Percentiles rank a stretch among this genome's conserved stretches.
These are phyloP conservation scores for Cuculus canorus DNA, from an alignment of 2,797 vertebrate species.

Conservation along the genomic window DNA sequence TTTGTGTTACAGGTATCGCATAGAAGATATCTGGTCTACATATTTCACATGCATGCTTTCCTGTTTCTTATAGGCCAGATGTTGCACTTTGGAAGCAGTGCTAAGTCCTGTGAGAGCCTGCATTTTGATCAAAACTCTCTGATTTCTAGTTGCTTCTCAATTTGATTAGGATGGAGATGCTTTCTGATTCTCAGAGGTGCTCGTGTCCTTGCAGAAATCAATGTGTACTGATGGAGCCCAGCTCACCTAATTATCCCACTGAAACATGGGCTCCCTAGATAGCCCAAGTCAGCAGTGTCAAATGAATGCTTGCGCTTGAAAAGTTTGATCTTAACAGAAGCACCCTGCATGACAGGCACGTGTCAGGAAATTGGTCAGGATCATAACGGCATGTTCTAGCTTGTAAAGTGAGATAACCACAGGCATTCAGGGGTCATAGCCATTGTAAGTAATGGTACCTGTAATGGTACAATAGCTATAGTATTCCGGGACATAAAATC, in stretches of 20 bases:
- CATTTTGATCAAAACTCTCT: neutral
- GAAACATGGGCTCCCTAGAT: neutral
- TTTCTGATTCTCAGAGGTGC: neutral
- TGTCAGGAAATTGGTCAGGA: neutral
- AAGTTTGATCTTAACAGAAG: neutral
- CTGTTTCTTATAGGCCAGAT: neutral
- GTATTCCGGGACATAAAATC: neutral
- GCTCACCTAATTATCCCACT: neutral
- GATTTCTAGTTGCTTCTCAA: neutral
- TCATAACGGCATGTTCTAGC: neutral
- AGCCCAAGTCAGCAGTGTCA: neutral
- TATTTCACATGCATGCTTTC: neutral
- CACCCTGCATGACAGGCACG: neutral
- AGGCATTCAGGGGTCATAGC: neutral
- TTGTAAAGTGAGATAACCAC: neutral
- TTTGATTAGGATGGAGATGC: neutral
- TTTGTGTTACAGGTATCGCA: neutral
- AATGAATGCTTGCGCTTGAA: neutral
- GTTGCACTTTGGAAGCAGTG: neutral
- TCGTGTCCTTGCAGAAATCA: neutral
- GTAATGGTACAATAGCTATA: neutral
- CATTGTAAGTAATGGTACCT: accelerated
- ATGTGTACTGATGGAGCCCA: neutral
- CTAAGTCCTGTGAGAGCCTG: neutral
- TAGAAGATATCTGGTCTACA: neutral